Percentiles rank a stretch among this genome's conserved stretches.
These are phyloP conservation scores for Macroramphosus scolopax DNA, from an alignment of 2,797 vertebrate species.

Conservation along the genomic window DNA sequence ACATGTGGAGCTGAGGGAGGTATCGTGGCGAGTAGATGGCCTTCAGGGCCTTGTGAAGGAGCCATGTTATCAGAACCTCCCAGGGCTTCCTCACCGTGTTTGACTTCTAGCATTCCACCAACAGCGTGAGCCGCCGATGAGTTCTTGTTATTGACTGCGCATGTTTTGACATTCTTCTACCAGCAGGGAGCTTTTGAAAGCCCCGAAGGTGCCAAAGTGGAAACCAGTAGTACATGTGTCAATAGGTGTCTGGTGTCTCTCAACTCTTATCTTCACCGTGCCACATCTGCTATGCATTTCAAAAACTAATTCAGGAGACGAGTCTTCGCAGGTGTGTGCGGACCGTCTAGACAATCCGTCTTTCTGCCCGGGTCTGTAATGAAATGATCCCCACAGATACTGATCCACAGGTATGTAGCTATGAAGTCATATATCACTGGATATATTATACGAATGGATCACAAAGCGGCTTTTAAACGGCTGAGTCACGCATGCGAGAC, in stretches of 20 bases:
- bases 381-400: constrained; percentile 38
- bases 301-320: constrained; percentile 69
- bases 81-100: constrained; percentile 65
- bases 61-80: constrained; percentile 72
- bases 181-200: constrained; percentile 73
- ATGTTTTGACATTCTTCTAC: constrained; percentile 77
- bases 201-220: constrained; percentile 75
- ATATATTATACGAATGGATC: constrained; percentile 14
- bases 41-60: constrained; percentile 59
- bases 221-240: constrained; percentile 78
- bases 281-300: constrained; percentile 74
- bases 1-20: constrained; percentile 70
- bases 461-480: background rate
- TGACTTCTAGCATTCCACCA: constrained; percentile 73
- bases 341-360: constrained; percentile 61
- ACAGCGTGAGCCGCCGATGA: constrained; percentile 70
- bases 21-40: constrained; percentile 59
- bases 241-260: constrained; percentile 74
- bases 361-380: constrained; percentile 42
- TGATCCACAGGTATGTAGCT: constrained; percentile 16
- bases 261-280: constrained; percentile 58
- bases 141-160: constrained; percentile 70
- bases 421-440: constrained; percentile 22
- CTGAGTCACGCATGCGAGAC: no score
- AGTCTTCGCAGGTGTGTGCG: constrained; percentile 41